Evolutionary conservation across 2,113 vertebrate species (phyloP), one percentile per base, ranked within the genome.

Genomic region (Neogobius melanostomus): DNA sequence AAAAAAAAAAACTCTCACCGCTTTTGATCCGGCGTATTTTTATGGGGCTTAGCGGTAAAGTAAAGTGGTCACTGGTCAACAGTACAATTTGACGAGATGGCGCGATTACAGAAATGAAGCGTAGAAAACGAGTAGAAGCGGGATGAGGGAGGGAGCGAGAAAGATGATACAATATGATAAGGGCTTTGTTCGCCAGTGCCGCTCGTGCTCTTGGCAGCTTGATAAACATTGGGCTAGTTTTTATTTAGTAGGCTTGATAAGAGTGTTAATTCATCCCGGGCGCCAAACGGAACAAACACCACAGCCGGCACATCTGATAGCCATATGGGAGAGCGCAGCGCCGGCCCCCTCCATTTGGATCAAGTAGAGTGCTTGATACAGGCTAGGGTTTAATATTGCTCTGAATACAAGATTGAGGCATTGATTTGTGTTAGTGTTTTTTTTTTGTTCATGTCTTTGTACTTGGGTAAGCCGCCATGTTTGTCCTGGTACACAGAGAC

Each of bases 21-120:
- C 74, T 82, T 36, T 36, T 2, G 3, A 64, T 49, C 52, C 56
- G 64, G 60, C 68, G 63, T 74, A 56, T 61, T 76, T 81, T 56
- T 21, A 11, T 36, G 28, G 50, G 56, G 47, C 60, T 28, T 68
- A 28, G 68, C 42, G 68, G 52, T 70, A 5, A 70, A 64, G 63
- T 21, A 0, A 11, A 77, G 67, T 49, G 77, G 80, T 50, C 65
- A 64, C 64, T 28, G 59, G 70, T 71, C 2, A 43, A n/a, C 66
- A 64, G 47, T 71, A 16, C 47, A 43, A 52, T 66, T 51, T 6
- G 77, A 66, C 74, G 46, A 85, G 87, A 91, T 88, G 82, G 83
- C 76, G 72, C 47, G 89, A 88, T 91, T 89, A 89, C 77, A 77
- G 72, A 85, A 84, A 88, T 87, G 87, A 85, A 82, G 76, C 82